Conservation (phyloP, 2,113 vertebrate genomes). For the Zosterops pallidus region DNA sequence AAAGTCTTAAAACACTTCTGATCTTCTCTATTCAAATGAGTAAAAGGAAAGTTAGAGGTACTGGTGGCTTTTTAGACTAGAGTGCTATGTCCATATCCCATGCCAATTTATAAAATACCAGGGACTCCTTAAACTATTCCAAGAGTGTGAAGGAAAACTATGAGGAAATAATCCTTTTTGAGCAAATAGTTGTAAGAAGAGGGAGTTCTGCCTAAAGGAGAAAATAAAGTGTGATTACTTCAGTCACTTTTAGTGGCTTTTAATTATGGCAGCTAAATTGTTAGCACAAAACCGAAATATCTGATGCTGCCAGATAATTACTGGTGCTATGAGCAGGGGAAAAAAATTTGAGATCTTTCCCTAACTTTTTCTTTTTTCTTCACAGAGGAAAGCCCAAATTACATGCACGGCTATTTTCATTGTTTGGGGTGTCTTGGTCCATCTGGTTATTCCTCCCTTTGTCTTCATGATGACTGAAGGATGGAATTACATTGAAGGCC, state of each 20-base stretch:
- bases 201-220: neutral
- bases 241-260: neutral
- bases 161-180: neutral
- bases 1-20: neutral
- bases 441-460: constrained; percentile 93
- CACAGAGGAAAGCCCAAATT: constrained; percentile 92
- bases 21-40: neutral
- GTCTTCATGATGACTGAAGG: constrained; percentile 96
- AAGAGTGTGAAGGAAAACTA: neutral
- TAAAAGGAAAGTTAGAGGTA: neutral
- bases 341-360: neutral
- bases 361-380: neutral
- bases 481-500: constrained; percentile 93
- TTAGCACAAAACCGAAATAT: neutral
- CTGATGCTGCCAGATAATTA: neutral
- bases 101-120: neutral
- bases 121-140: neutral
- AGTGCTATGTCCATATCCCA: neutral
- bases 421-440: constrained; percentile 91
- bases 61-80: neutral
- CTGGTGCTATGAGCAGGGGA: neutral
- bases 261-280: neutral
- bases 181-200: neutral
- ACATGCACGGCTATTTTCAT: constrained; percentile 95
- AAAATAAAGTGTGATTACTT: neutral